Evolutionary conservation across 2,888 invertebrate genomes (phyloP).

Genomic region (Artemia sinica): DNA sequence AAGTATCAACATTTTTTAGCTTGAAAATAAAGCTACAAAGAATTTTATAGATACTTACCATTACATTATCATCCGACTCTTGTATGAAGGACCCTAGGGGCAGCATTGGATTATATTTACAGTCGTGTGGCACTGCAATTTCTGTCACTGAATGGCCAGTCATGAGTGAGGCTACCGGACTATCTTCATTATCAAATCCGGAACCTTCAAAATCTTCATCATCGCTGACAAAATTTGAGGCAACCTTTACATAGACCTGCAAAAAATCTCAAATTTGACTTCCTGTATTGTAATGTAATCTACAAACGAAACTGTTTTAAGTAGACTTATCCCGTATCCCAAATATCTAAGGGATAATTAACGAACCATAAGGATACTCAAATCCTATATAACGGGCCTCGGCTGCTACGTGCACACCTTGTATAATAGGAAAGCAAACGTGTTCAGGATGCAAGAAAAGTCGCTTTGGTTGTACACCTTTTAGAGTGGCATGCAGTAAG

Average conservation of each 20-base stretch:
- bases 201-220: constrained; percentile 24
- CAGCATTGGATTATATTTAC: constrained; percentile 21
- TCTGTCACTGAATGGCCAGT: constrained; percentile 16
- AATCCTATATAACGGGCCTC: no score
- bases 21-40: background rate
- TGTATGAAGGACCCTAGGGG: constrained; percentile 19
- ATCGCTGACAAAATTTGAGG: constrained; percentile 18
- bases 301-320: no score
- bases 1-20: no score
- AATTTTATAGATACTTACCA: constrained; percentile 16
- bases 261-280: constrained; percentile 3
- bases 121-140: constrained; percentile 19
- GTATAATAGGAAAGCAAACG: no score
- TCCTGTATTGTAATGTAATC: no score
- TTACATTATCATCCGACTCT: constrained; percentile 22
- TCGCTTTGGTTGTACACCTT: no score
- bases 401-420: no score
- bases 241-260: constrained; percentile 23
- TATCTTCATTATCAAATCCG: constrained; percentile 8
- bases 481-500: no score
- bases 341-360: no score
- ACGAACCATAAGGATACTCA: no score
- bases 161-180: background rate
- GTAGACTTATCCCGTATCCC: no score
- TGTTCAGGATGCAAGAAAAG: no score